Percentiles rank a stretch among this genome's conserved stretches.
These are phyloP conservation scores for Burhinus oedicnemus DNA, from an alignment of 2,113 vertebrate genomes.

Conservation along the genomic window DNA sequence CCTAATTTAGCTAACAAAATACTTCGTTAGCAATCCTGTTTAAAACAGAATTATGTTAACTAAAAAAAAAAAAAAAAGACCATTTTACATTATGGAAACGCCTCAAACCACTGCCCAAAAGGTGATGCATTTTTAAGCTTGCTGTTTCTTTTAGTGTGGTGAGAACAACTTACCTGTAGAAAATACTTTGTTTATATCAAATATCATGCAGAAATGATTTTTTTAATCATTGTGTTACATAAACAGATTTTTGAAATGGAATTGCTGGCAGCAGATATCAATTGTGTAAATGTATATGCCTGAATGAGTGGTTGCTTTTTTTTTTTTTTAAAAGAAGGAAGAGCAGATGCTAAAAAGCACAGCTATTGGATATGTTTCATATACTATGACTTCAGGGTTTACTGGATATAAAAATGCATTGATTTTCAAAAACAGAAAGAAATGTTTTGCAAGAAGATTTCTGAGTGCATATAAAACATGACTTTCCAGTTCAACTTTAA, in stretches of 20 bases:
- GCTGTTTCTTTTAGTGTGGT: not conserved
- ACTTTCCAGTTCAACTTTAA: not conserved
- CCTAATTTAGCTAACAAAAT: not conserved
- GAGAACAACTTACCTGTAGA: not conserved
- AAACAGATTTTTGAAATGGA: not conserved
- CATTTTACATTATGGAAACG: not conserved
- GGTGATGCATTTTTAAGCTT: not conserved
- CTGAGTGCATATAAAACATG: not conserved
- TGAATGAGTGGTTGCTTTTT: not conserved
- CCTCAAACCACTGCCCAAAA: not conserved
- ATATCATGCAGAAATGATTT: not conserved
- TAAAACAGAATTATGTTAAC: not conserved
- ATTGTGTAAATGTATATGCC: not conserved
- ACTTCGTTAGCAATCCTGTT: not conserved
- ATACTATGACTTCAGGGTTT: not conserved
- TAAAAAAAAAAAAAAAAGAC: not conserved
- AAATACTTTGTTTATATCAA: not conserved
- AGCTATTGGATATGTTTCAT: not conserved
- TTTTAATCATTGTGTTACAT: not conserved
- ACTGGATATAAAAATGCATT: not conserved
- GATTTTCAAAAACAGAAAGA: conserved; percentile 10
- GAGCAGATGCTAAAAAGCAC: not conserved
- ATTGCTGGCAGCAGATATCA: not conserved
- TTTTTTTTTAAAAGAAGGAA: not conserved
- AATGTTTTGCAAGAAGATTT: not conserved